A percentile compares a stretch with the other conserved stretches of the same genome.
Evolutionary conservation across 1,140 invertebrate species (phyloP).

Genomic region (Monomorium pharaonis): DNA sequence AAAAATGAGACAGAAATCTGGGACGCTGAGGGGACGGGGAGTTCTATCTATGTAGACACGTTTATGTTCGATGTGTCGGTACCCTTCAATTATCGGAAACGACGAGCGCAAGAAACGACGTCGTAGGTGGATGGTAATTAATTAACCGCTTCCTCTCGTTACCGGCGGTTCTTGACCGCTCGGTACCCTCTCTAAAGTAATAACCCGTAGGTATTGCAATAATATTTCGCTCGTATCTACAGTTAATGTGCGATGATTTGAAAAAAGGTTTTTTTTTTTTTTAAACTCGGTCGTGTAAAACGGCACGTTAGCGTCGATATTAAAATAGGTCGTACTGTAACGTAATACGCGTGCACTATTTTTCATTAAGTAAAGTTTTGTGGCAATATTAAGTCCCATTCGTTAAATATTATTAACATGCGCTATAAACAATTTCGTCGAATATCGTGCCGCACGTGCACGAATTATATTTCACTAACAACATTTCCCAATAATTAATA

Average conservation of each 20-base stretch:
- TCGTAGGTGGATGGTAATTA: slow-evolving; percentile 64
- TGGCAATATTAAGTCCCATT: not conserved
- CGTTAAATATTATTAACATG: slow-evolving; percentile 3
- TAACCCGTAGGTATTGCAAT: not conserved
- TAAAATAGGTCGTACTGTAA: not conserved
- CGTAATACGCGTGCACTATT: not conserved
- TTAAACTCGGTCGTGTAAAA: not conserved
- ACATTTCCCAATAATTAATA: slow-evolving; percentile 13
- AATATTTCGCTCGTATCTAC: not conserved
- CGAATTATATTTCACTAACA: slow-evolving; percentile 15
- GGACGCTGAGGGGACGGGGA: not conserved
- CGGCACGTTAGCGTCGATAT: not conserved
- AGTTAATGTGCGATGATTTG: not conserved
- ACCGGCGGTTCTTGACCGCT: slow-evolving; percentile 60
- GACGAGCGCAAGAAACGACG: slow-evolving; percentile 51
- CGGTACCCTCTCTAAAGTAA: slow-evolving; percentile 25
- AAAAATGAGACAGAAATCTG: slow-evolving; percentile 34
- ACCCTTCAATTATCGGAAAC: slow-evolving; percentile 33
- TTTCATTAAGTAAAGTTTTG: not conserved
- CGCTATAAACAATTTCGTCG: not conserved
- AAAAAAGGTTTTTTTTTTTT: not conserved
- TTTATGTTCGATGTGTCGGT: slow-evolving; percentile 28
- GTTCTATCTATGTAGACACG: not conserved
- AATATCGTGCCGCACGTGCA: not conserved
- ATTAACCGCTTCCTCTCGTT: slow-evolving; percentile 71